Evolutionary conservation across 2,797 vertebrate species (phyloP), one percentile per base, ranked within the genome.

Genomic region (Phyllotis vaccarum): DNA sequence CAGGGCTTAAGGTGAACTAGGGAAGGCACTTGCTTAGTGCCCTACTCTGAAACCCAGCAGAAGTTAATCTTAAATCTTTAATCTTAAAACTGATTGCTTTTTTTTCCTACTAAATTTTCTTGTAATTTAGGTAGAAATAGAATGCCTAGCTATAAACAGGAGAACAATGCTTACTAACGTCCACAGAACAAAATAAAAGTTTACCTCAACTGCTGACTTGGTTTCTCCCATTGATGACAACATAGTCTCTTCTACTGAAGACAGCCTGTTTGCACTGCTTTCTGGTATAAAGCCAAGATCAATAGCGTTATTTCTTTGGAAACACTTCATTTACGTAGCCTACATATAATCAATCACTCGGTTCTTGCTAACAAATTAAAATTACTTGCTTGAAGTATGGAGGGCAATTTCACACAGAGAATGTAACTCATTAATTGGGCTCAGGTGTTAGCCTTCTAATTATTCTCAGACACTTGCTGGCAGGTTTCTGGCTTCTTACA

Each of bases 181-280:
- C 62, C 58, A 96, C 24, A 86, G 52, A 86, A 24, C 16, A 89
- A 52, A 90, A 22, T 9, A 68, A 11, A 94, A 86, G 43, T 46
- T 96, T 98, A 99, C 99, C 99, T 99, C 98, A 80, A 94, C 80
- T 80, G 94, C 43, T 49, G 97, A 56, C 40, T 97, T 97, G 11
- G 97, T 97, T 95, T 99, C 98, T 70, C 98, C 98, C 66, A 98
- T 22, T 46, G 96, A 97, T 97, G 97, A 95, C 37, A 98, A 96
- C 76, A 97, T 98, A 92, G 97, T 95, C 54, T 98, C 98, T 96
- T 94, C 98, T 66, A 96, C 86, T 37, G 98, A 89, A 70, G 96
- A 91, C 37, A 88, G 96, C 79, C 88, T 95, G 78, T 97, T 98
- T 64, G 97, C 97, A 68, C 27, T 96, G 88, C 96, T 96, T 86